phyloP scores from a whole-genome alignment of 2,888 invertebrate genomes.

The Scelioninae gen. 2 region DNA sequence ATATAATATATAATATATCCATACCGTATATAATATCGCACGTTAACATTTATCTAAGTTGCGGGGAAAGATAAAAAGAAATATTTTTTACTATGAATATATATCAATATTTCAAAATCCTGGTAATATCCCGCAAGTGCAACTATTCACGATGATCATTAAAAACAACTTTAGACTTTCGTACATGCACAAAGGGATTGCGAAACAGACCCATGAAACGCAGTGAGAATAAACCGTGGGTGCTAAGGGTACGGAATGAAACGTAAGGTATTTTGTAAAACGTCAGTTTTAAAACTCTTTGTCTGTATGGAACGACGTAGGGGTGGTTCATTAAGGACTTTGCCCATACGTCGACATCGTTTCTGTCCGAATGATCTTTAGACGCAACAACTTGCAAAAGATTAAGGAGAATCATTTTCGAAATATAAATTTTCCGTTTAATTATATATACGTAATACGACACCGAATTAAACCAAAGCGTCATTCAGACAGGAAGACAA shows the following conservation, averaged over 20 bases:
- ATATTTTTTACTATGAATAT: no score
- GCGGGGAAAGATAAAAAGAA: no score
- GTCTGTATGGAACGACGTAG: slow-evolving; percentile 22
- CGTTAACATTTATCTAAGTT: no score
- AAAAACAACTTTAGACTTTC: slow-evolving; percentile 38
- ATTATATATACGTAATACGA: not conserved
- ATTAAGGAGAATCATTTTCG: slow-evolving; percentile 1
- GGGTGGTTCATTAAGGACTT: slow-evolving; percentile 31
- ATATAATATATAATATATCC: no score
- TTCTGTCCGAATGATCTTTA: slow-evolving; percentile 28
- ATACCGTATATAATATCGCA: no score
- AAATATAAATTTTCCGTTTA: not conserved
- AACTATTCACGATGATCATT: slow-evolving; percentile 41
- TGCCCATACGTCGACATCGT: slow-evolving; percentile 42
- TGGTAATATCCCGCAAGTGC: slow-evolving; percentile 5
- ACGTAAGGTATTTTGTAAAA: slow-evolving; percentile 40
- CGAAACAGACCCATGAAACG: slow-evolving; percentile 6
- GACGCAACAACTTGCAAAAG: slow-evolving; percentile 1
- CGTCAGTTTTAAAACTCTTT: slow-evolving; percentile 38
- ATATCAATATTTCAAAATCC: not conserved
- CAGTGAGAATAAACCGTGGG: slow-evolving; percentile 32
- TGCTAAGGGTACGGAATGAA: slow-evolving; percentile 37
- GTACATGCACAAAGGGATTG: slow-evolving; percentile 13
- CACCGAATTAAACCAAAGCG: no score
- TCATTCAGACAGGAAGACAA: no score